phyloP scores from a whole-genome alignment of 2,797 vertebrate species.

The Anolis apletophallus region DNA sequence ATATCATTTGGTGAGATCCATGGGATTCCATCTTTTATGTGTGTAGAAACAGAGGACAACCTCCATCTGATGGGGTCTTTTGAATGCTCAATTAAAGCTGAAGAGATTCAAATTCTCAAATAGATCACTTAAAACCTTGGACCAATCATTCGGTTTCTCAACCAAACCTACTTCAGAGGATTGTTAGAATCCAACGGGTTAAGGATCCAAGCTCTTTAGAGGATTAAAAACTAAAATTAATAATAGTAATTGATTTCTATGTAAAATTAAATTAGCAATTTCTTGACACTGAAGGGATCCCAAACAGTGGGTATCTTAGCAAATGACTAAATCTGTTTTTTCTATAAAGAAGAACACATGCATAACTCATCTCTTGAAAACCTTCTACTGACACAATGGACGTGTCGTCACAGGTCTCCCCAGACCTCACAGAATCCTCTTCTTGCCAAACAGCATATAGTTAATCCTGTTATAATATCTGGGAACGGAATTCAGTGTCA shows the following conservation, averaged over 20 bases:
- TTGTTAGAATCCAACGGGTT: too few species aligned
- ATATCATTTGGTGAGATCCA: too few species aligned
- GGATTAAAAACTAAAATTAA: background rate
- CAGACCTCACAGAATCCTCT: constrained; percentile 9
- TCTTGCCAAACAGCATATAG: constrained; percentile 22
- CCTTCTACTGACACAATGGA: background rate
- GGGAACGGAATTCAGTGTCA: background rate
- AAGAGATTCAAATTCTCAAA: background rate
- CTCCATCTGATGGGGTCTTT: too few species aligned
- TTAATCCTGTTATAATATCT: constrained; percentile 47
- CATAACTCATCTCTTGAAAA: background rate
- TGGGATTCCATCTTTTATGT: too few species aligned
- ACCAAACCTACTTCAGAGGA: background rate
- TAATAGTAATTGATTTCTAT: background rate
- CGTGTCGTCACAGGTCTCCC: background rate
- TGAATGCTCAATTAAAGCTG: too few species aligned
- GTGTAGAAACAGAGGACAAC: too few species aligned
- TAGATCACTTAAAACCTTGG: background rate
- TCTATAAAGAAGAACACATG: background rate
- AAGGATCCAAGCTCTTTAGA: background rate
- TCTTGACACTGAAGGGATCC: background rate
- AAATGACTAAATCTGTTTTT: background rate
- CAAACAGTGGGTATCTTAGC: background rate
- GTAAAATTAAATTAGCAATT: background rate
- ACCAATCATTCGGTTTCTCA: background rate